Evolutionary conservation across 2,797 vertebrate species (phyloP), one percentile per base, ranked within the genome.

Genomic region (Arctocebus calabarensis): DNA sequence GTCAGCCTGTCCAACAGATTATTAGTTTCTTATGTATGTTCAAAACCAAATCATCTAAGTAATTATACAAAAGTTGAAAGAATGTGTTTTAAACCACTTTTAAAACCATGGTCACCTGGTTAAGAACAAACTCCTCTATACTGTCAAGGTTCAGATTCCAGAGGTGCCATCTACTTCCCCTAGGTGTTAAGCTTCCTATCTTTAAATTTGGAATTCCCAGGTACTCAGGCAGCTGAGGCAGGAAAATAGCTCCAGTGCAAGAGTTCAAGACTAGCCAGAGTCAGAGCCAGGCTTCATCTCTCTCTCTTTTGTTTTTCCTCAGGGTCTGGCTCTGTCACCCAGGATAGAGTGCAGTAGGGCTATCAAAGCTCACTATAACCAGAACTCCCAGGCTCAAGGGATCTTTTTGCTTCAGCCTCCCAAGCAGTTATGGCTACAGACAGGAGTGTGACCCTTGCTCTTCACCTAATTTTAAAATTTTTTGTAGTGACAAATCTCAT

Each of bases 21-120:
- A 90, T 85, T 91, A 77, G 52, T 79, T 94, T 91, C 75, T 64
- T 52, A 61, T 1, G 10, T 68, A 83, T 84, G 57, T 88, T 71
- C 59, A 96, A 37, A 75, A 86, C 40, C 14, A 90, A 88, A 86
- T 32, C 20, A 62, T 57, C 59, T 75, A 85, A 85, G 52, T 25
- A 83, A 87, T 88, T 66, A 45, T 12, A 81, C 43, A 43, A 90
- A 93, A 78, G 34, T 29, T 71, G 61, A 84, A 79, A 27, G n/a
- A n/a, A 55, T 55, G 13, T 66, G 66, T 87, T 94, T 87, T 61
- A 74, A 61, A 79, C 37, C 25, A 68, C 45, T 34, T 40, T 71
- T 84, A 84, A 37, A 52, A 52, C 48, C 23, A 74, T 5, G 57
- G 32, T 45, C 29, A 88, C 13, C 13, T 70, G n/a, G 23, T 83